Base-by-base conservation (phyloP, 2,797 vertebrate genomes). In the Hyperoplus lanceolatus region DNA sequence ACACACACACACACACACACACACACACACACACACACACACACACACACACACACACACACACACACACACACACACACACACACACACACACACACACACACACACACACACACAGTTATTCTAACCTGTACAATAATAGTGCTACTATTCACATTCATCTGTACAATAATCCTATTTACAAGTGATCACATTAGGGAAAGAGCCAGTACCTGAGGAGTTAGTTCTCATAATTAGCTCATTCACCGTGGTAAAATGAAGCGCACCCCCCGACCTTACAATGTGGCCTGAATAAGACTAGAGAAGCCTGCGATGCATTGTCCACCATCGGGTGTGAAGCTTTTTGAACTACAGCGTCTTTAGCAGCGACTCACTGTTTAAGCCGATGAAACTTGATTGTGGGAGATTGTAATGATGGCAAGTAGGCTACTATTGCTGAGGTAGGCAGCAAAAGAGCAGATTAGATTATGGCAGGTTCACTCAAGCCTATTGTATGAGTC, bases 101-200 rank as follows among this genome's bases (percentile, higher is more conserved):
- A 29, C 29, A 29, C 29, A 29, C 29, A 29, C 21, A 21, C 21
- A 21, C 21, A 21, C 21, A 29, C 29, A 29, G 3, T 72, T 83
- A 80, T 80, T 77, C 91, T 92, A 93, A 80, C 29, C 92, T 94
- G 92, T 94, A 94, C 92, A 93, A 90, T 90, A 90, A 89, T 90
- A 86, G 90, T 89, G 89, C 87, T 93, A 90, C 85, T 93, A 94
- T 94, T 91, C 91, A 94, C 93, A 94, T 89, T 91, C 82, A 89
- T 86, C 89, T 94, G 90, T 94, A 95, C 93, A 94, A 80, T 83
- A 82, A 63, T 84, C 74, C 59, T 94, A 94, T 94, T 91, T 94
- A 95, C 94, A 94, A 29, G 78, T 83, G 84, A 91, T 90, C 91
- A 92, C 87, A 89, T 89, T 85, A 85, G 86, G 90, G 86, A 90